Base-by-base conservation (phyloP, 2,797 vertebrate genomes). In the Setipinna tenuifilis region DNA sequence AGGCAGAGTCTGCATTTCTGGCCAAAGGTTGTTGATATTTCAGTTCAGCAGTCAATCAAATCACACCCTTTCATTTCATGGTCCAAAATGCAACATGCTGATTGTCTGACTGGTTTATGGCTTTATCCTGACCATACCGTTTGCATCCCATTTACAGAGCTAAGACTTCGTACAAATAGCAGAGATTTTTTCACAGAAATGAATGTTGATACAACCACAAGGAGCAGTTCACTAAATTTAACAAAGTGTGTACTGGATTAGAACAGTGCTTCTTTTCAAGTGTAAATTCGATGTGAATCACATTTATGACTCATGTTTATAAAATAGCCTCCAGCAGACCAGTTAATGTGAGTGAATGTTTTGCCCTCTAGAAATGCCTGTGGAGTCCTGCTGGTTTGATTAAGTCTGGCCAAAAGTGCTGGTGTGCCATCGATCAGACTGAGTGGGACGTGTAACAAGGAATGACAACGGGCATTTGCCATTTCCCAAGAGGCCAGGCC, bases 391-490 rank as follows among this genome's bases (percentile, higher is more conserved):
- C 23, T 19, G 31, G 23, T 0, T 31, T 75, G 28, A 19, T 31
- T 75, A 10, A 35, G 71, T 35, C 19, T 17, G 19, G 6, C 16
- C 71, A 21, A 17, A 31, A 78, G 6, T 19, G 31, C 17, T 7
- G 16, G 35, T 19, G 71, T 44, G 31, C 35, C 71, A 78, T 78
- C 71, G 17, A 44, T 78, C 71, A 78, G 58, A 19, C 17, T 1
- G 35, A 19, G 31, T 14, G 21, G 35, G 31, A 41, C 16, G 6
- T 21, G 35, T 78, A 35, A 78, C 71, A 78, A 31, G 71, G 71
- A 75, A 44, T 78, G 35, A 78, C 35, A 41, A 78, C 31, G 21
- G 71, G 71, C 31, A 78, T 78, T 78, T 44, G 71, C 9, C 71
- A 78, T 78, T 78, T 78, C 71, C 71, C 71, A 17, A 41, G 71